Base-by-base conservation (phyloP, 2,797 vertebrate genomes). In the Pangasius djambal region DNA sequence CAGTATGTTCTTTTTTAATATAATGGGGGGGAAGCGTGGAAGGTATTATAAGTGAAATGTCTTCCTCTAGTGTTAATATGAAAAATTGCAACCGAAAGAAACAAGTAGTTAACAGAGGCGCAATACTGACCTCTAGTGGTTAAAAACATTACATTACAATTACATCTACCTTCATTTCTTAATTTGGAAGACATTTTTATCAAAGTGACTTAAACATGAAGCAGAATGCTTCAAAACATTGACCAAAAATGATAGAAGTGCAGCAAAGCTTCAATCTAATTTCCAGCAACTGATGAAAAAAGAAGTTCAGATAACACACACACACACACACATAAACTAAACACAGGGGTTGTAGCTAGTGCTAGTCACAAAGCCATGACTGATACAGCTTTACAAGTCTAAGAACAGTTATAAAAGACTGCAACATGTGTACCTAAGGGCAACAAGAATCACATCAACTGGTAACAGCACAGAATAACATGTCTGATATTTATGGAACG, bases 121-220 rank as follows among this genome's bases (percentile, higher is more conserved):
- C 37, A 77, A 85, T 25, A 16, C 72, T 78, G 82, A 78, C 82
- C 57, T 67, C 87, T 88, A 77, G 87, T 67, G 87, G 81, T 55
- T 34, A 65, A 40, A 20, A 18, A 74, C 12, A 13, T 31, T 7
- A 48, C 28, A 25, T 59, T 79, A 22, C 52, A 34, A 34, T 55
- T n/a, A n/a, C 6, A 50, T 79, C 16, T 9, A 28, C 3, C 1
- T 77, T 48, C 9, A 22, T 44, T 74, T 44, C 3, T 74, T 10
- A 16, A 37, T 70, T 18, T 20, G 6, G 15, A 70, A 20, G 69
- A 70, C 16, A 13, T 69, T 31, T 69, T 69, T 69, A 31, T 31
- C n/a, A 20, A 70, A 18, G 6, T 70, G 69, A 1, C 16, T 70
- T 70, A 20, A 70, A 70, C 34, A 7, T 18, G 69, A 63, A 48